Conservation (phyloP, 2,888 invertebrate genomes). For the Troides helena region DNA sequence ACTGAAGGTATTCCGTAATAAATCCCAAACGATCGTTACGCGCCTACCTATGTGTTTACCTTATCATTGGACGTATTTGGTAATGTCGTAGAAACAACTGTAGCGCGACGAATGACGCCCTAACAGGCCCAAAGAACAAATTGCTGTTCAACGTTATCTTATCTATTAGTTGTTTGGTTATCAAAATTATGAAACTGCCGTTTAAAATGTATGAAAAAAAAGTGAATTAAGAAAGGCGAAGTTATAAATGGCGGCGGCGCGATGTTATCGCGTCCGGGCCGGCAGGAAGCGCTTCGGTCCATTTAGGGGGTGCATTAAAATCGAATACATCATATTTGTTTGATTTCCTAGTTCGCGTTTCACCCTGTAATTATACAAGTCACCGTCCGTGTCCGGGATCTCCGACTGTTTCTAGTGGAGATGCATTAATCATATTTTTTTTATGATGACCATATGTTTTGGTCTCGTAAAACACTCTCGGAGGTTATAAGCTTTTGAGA, state of each 20-base stretch:
- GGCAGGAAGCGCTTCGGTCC: conserved; percentile 78
- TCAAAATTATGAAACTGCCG: conserved; percentile 65
- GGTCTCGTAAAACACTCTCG: conserved; percentile 73
- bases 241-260: conserved; percentile 63
- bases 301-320: conserved; percentile 82
- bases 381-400: conserved; percentile 73
- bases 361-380: conserved; percentile 79
- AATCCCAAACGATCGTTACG: conserved; percentile 39
- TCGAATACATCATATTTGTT: conserved; percentile 82
- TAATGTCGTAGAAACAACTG: conserved; percentile 41
- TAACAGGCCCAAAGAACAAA: conserved; percentile 50
- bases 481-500: conserved; percentile 67
- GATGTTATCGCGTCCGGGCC: conserved; percentile 48
- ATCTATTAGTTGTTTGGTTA: conserved; percentile 66
- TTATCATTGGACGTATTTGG: conserved; percentile 36
- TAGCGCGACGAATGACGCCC: conserved; percentile 41
- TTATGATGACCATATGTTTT: conserved; percentile 76
- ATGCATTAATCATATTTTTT: conserved; percentile 78
- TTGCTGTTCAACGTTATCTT: conserved; percentile 58
- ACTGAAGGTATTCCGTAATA: conserved; percentile 48
- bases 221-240: conserved; percentile 57
- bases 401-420: conserved; percentile 70
- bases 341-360: conserved; percentile 80
- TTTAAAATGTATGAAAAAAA: conserved; percentile 52
- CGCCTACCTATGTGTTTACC: conserved; percentile 26